Base-by-base conservation (phyloP, 2,797 vertebrate species). In the Agapornis canus region DNA sequence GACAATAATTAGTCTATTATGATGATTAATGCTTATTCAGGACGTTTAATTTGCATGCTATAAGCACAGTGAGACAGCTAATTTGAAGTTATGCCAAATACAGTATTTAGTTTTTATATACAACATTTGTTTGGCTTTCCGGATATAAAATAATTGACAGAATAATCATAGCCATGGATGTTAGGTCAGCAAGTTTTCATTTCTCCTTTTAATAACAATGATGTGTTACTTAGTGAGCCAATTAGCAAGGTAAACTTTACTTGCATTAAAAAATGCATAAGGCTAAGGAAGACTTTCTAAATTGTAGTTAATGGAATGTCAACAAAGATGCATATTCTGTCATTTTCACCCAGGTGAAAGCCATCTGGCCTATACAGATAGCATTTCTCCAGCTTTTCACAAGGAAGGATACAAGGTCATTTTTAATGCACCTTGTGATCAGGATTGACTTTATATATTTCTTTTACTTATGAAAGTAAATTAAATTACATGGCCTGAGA, bases 61-160 rank as follows among this genome's bases (percentile, higher is more conserved):
- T 95, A 82, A 96, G 83, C 82, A 89, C 11, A 10, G 78, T 75
- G 92, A 94, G 96, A 95, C 89, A 97, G 92, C 89, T 97, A 97
- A 95, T 95, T 97, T 96, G 96, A 97, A 96, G 85, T 98, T 97
- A 97, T 96, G 93, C 96, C 98, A 97, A 96, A 95, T 97, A 93
- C 96, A 97, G 95, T 96, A 92, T 97, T 97, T 97, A 95, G 95
- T 95, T 97, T 97, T 93, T 94, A 97, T 98, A 97, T 97, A 97
- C 96, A 98, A 97, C 70, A 94, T 97, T 98, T 97, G 97, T 98
- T 97, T 97, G 94, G 91, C 97, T 97, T 97, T 97, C 98, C 95
- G 96, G 97, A 98, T 97, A 93, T 97, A 86, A 97, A 98, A 97
- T 98, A 98, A 98, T 95, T 98, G 98, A 98, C 98, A 98, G 97